These are phyloP conservation scores for Hydropsyche tenuis DNA, from an alignment of 1,140 invertebrate species.

Conservation along the genomic window DNA sequence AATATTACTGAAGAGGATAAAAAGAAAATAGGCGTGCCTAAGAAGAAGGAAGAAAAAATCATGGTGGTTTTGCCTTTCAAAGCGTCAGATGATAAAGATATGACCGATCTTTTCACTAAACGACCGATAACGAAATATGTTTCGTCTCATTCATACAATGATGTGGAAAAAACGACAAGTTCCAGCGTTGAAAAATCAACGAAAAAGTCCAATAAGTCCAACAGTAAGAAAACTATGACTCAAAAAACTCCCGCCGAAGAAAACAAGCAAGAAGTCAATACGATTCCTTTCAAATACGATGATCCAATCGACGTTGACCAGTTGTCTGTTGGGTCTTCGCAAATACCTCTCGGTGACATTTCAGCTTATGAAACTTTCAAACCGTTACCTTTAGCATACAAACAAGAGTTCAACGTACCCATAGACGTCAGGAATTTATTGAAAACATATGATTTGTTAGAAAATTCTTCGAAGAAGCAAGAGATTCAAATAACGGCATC, in stretches of 20 bases:
- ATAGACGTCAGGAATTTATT: conserved; percentile 43
- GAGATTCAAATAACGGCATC: conserved; percentile 49
- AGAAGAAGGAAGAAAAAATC: conserved; percentile 49
- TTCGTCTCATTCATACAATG: conserved; percentile 18
- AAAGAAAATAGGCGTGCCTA: conserved; percentile 25
- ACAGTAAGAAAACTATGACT: not conserved
- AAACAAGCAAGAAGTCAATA: not conserved
- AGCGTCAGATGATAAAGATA: conserved; percentile 52
- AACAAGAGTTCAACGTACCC: conserved; percentile 7
- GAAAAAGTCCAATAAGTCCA: not conserved
- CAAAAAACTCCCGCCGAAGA: not conserved
- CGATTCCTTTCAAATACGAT: not conserved
- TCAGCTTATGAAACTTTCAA: conserved; percentile 45
- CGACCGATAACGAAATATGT: conserved; percentile 59
- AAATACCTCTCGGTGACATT: conserved; percentile 22
- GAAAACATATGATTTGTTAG: conserved; percentile 34
- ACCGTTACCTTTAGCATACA: conserved; percentile 33
- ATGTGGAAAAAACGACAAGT: conserved; percentile 4
- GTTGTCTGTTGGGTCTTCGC: conserved; percentile 28
- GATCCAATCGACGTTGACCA: conserved; percentile 23
- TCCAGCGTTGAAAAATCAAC: conserved; percentile 4
- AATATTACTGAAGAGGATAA: conserved; percentile 65
- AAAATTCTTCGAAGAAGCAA: not conserved
- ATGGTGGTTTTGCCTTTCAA: conserved; percentile 62
- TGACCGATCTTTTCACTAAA: conserved; percentile 61